Base-by-base conservation (phyloP, 2,797 vertebrate genomes). In the Spinibarbus caldwelli region DNA sequence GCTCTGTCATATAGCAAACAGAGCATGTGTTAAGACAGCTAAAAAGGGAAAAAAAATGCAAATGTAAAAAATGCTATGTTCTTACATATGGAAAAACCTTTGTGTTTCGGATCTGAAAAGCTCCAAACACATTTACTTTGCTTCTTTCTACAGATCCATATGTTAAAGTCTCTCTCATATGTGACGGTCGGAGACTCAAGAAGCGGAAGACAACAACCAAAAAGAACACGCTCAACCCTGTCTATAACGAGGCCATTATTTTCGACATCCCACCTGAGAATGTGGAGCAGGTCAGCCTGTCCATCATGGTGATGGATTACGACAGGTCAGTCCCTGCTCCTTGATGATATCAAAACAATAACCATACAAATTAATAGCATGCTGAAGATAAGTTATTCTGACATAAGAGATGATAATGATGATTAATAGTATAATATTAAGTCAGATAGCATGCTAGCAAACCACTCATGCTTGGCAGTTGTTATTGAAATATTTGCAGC, bases 211-310 rank as follows among this genome's bases (percentile, higher is more conserved):
- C 98, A 0, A 99, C 97, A 10, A 99, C 96, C 0, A 99, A 99
- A 95, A 99, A 96, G 91, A 97, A 96, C 92, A 99, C 98, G 0
- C 96, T 99, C 1, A 99, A 99, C 82, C 98, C 98, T 0, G 71
- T 96, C 80, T 99, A 99, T 93, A 99, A 99, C 0, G 98, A 99
- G 95, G 98, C 98, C 88, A 99, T 99, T 89, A 96, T 99, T 92
- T 99, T 99, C 6, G 98, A 99, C 87, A 99, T 99, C 68, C 98
- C 98, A 31, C 98, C 98, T 0, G 98, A 99, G 94, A 99, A 98
- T 0, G 97, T 99, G 92, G 98, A 99, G 87, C 98, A 99, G 92
- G 98, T 99, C 95, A 98, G 97, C 94, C 94, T 99, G 87, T 97
- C 96, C 92, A 98, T 99, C 85, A 96, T 96, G 0, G 97, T 99